Evolutionary conservation across 2,797 vertebrate genomes (phyloP).

Genomic region (Hypotaenidia philippensis): DNA sequence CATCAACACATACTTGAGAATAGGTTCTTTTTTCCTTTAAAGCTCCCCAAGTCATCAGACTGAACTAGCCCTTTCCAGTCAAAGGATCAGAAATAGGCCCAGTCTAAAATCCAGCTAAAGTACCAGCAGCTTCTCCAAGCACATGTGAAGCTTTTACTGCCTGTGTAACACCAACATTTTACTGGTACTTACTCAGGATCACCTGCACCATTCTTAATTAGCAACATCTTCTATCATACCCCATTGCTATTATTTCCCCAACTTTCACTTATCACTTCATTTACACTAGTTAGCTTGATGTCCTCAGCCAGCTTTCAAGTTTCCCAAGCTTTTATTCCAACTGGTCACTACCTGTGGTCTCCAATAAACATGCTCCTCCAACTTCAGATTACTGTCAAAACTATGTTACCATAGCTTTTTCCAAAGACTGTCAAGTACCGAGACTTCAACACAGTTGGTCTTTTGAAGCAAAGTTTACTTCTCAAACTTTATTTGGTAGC

Average conservation of each 20-base stretch:
- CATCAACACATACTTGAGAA: not conserved
- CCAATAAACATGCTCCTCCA: not conserved
- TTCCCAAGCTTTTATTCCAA: not conserved
- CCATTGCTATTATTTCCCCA: not conserved
- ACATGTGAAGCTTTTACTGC: not conserved
- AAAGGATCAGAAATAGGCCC: not conserved
- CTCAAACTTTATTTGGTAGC: not conserved
- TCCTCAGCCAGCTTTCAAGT: not conserved
- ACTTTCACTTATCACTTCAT: not conserved
- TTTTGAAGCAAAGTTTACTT: not conserved
- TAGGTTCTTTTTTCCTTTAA: not conserved
- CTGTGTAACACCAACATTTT: not conserved
- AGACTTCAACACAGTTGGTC: not conserved
- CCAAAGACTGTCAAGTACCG: not conserved
- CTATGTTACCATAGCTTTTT: not conserved
- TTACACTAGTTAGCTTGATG: not conserved
- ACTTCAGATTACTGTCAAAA: not conserved
- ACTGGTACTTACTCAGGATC: not conserved
- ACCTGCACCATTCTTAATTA: not conserved
- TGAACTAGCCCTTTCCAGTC: not conserved
- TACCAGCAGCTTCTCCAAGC: not conserved
- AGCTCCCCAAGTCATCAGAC: not conserved
- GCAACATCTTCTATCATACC: not conserved
- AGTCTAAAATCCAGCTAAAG: not conserved
- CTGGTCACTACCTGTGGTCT: not conserved